Evolutionary conservation across 2,113 vertebrate genomes (phyloP).

Genomic region (Haemorhous mexicanus): DNA sequence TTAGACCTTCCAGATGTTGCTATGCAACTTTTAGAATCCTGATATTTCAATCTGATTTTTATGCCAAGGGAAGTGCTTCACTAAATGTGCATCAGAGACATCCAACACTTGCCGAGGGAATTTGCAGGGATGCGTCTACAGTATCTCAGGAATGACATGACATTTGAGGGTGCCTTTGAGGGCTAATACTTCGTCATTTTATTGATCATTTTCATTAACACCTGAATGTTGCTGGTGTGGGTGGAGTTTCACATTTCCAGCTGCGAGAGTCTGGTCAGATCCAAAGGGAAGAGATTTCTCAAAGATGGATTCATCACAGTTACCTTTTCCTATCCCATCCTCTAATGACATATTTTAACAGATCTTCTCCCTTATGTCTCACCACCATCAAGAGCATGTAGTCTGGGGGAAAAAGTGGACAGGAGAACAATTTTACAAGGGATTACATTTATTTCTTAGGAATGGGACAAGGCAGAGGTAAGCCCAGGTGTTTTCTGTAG

Average conservation of each 20-base stretch:
- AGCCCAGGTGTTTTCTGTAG: neutral
- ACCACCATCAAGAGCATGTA: neutral
- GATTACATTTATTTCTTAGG: neutral
- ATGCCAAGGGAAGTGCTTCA: accelerated
- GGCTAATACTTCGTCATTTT: neutral
- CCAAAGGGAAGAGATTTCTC: neutral
- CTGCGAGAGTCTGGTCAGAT: accelerated
- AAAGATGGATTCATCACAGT: neutral
- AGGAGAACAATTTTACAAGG: neutral
- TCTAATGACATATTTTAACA: neutral
- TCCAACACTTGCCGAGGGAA: neutral
- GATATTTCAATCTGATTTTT: neutral
- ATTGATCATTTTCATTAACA: neutral
- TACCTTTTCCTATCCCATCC: neutral
- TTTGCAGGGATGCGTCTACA: neutral
- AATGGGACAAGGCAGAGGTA: neutral
- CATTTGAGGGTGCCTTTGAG: neutral
- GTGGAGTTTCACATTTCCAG: neutral
- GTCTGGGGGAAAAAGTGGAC: accelerated
- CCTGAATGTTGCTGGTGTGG: neutral
- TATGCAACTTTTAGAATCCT: neutral
- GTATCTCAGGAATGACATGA: neutral
- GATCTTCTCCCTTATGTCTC: neutral
- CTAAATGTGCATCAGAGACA: neutral
- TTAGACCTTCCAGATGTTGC: neutral